Evolutionary conservation across 2,797 vertebrate species (phyloP), one percentile per base, ranked within the genome.

Genomic region (Anguilla obscura): DNA sequence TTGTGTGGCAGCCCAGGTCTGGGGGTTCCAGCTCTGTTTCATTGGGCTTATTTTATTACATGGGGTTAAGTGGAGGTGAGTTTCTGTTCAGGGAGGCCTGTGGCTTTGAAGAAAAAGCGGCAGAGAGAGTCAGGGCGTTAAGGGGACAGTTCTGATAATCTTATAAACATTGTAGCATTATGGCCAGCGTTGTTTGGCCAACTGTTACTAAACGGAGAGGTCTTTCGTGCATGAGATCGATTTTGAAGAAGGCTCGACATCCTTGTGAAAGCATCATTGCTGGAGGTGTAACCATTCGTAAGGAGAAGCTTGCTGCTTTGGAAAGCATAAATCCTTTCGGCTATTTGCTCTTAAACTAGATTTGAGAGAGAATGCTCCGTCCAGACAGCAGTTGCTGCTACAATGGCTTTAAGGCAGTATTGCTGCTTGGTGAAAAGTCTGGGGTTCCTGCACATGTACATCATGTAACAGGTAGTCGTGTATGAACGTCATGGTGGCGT

Each of bases 1-100:
- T 87, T n/a, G 40, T 66, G 36, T 84, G 80, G 52, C 54, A 69
- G 48, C 63, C 83, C 54, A 84, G 40, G 86, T 84, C 79, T 83
- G 79, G 48, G n/a, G 54, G 40, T 60, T 50, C 24, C n/a, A 50
- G n/a, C 18, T 66, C 40, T 87, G 79, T 84, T n/a, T 87, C 60
- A 52, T 56, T 84, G 56, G 82, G 24, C 30, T 54, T 40, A 84
- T 87, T 87, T 84, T 69, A 87, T 66, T 84, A 82, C 48, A 7
- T 33, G 21, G 21, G 40, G 45, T 50, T 48, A 50, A 48, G 21
- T 82, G 45, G 24, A 50, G 79, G 79, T 82, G 79, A 82, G 21
- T 21, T 50, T 45, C 18, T 82, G 40, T 18, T 50, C 16, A n/a
- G 21, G 40, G 8, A 48, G 16, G 45, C 45, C 79, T 9, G 45